phyloP scores from a whole-genome alignment of 2,113 vertebrate species.

The Lepisosteus oculatus region DNA sequence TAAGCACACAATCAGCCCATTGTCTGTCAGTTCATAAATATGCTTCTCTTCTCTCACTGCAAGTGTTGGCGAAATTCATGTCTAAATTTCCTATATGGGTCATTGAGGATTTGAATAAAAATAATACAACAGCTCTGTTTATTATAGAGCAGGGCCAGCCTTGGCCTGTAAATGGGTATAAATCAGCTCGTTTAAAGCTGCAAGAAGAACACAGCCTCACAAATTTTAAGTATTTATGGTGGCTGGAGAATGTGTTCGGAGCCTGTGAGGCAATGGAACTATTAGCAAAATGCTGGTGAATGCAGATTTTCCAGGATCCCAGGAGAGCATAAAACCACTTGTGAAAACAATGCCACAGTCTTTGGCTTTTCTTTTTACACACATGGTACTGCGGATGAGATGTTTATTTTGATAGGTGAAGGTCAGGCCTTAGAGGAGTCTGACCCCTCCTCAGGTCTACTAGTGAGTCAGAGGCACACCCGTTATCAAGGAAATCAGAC shows the following conservation, averaged over 20 bases:
- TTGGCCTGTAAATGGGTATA: background rate
- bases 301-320: conserved; percentile 3
- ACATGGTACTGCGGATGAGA: background rate
- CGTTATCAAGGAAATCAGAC: background rate
- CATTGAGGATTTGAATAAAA: conserved; percentile 10
- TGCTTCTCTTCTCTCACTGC: background rate
- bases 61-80: background rate
- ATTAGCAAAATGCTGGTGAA: background rate
- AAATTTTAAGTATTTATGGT: background rate
- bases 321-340: conserved; percentile 17
- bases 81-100: conserved; percentile 2
- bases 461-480: background rate
- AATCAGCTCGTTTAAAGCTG: background rate
- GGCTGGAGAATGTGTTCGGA: background rate
- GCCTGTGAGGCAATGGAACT: conserved; percentile 9
- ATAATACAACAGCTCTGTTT: background rate
- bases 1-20: background rate
- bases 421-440: background rate
- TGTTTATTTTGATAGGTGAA: conserved; percentile 1
- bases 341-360: conserved; percentile 14
- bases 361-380: background rate
- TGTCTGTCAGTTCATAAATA: background rate
- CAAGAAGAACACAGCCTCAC: background rate
- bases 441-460: background rate
- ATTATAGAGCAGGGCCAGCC: background rate